These are phyloP conservation scores for Protosalanx chinensis DNA, from an alignment of 2,797 vertebrate species.

Conservation along the genomic window DNA sequence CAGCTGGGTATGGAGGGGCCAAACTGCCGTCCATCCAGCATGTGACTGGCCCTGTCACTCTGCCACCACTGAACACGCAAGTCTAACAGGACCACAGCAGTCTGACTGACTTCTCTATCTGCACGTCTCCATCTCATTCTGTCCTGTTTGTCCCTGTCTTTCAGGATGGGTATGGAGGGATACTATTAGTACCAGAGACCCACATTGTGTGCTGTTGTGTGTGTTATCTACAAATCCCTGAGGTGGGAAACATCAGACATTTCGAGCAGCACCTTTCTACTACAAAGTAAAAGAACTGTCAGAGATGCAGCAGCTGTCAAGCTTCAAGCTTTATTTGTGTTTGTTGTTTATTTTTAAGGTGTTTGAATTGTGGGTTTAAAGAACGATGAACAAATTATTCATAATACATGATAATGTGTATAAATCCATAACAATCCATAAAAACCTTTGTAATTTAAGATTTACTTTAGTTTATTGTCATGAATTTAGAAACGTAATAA, in stretches of 20 bases:
- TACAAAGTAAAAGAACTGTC: neutral
- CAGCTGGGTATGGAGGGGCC: constrained; percentile 41
- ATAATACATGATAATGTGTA: too few species aligned
- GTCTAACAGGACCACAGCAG: constrained; percentile 24
- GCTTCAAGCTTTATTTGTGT: neutral
- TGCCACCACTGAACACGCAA: constrained; percentile 63
- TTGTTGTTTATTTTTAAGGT: neutral
- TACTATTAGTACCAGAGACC: constrained; percentile 21
- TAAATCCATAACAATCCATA: too few species aligned
- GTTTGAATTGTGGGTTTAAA: too few species aligned
- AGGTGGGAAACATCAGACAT: neutral
- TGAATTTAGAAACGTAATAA: too few species aligned
- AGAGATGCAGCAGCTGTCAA: neutral
- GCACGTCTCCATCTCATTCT: neutral
- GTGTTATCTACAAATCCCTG: neutral
- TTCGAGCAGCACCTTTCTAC: neutral
- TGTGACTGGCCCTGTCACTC: constrained; percentile 43
- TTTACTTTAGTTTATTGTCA: too few species aligned
- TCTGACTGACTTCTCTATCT: neutral
- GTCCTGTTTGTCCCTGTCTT: neutral
- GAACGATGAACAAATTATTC: too few species aligned
- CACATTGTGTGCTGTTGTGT: constrained; percentile 20
- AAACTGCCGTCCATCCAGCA: constrained; percentile 53
- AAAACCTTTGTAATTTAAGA: too few species aligned
- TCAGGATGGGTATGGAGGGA: constrained; percentile 35